These are phyloP conservation scores for Rhyacophila brunnea DNA, from an alignment of 1,140 invertebrate genomes.

Conservation along the genomic window DNA sequence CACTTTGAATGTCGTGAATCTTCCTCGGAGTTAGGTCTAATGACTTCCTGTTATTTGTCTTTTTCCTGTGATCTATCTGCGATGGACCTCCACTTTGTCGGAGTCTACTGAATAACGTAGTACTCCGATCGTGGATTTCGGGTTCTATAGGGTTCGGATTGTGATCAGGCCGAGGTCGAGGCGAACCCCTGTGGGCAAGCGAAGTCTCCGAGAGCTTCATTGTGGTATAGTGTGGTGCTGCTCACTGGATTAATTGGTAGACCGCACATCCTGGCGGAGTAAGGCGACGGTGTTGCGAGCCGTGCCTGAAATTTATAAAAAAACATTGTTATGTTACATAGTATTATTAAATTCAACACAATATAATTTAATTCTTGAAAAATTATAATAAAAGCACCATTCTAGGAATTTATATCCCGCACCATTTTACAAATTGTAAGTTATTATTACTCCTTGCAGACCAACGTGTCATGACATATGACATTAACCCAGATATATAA, in stretches of 20 bases:
- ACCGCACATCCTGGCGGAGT: slow-evolving; percentile 7
- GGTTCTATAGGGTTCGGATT: slow-evolving; percentile 6
- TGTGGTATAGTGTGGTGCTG: neutral
- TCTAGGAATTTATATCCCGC: no score
- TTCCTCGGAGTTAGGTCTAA: slow-evolving; percentile 31
- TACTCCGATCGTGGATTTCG: neutral
- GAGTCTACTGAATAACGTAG: neutral
- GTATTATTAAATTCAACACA: no score
- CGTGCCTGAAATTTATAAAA: slow-evolving; percentile 12
- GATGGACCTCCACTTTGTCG: slow-evolving; percentile 2
- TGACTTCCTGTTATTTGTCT: slow-evolving; percentile 23
- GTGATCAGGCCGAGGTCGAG: slow-evolving; percentile 10
- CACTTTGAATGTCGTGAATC: slow-evolving; percentile 23
- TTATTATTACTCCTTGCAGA: no score
- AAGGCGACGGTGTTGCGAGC: slow-evolving; percentile 9
- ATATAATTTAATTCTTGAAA: no score
- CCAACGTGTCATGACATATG: no score
- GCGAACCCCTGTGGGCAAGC: neutral
- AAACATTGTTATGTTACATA: no score
- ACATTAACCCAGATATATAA: no score
- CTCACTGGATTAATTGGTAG: neutral
- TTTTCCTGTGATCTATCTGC: slow-evolving; percentile 4
- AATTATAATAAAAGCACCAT: no score
- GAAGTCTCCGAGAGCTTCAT: slow-evolving; percentile 27
- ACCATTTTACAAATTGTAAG: no score